A percentile compares a stretch with the other conserved stretches of the same genome.
Conservation (phyloP, 2,113 vertebrate species). For the Dicentrarchus labrax region DNA sequence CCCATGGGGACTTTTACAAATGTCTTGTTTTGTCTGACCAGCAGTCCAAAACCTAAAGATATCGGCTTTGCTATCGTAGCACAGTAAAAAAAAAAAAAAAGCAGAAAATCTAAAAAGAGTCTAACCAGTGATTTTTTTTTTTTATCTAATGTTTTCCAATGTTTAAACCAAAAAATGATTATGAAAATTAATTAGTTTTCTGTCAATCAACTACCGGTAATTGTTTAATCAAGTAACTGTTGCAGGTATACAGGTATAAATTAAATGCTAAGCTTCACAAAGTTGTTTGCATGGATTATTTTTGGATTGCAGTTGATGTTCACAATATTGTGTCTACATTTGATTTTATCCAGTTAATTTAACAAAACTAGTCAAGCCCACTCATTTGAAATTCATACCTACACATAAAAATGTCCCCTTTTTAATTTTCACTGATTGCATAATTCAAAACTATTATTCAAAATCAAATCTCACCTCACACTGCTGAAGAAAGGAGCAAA, state of each 20-base stretch:
- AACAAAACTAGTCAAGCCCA: neutral
- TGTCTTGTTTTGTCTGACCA: neutral
- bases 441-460: slow-evolving; percentile 20
- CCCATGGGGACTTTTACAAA: neutral
- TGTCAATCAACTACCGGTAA: neutral
- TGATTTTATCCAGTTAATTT: neutral
- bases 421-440: neutral
- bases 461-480: slow-evolving; percentile 7
- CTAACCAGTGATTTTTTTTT: neutral
- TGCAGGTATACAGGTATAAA: neutral
- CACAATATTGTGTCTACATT: neutral
- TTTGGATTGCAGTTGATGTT: neutral
- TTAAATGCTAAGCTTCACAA: too few species aligned
- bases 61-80: neutral
- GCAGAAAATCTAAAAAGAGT: neutral
- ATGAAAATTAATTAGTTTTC: neutral
- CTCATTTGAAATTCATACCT: neutral
- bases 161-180: neutral
- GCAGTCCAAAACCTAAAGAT: neutral
- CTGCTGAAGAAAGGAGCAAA: neutral
- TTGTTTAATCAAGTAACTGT: neutral
- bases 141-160: neutral
- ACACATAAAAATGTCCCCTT: neutral
- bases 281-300: neutral
- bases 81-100: neutral